phyloP scores from a whole-genome alignment of 2,797 vertebrate genomes.

The Sebastes dallii region DNA sequence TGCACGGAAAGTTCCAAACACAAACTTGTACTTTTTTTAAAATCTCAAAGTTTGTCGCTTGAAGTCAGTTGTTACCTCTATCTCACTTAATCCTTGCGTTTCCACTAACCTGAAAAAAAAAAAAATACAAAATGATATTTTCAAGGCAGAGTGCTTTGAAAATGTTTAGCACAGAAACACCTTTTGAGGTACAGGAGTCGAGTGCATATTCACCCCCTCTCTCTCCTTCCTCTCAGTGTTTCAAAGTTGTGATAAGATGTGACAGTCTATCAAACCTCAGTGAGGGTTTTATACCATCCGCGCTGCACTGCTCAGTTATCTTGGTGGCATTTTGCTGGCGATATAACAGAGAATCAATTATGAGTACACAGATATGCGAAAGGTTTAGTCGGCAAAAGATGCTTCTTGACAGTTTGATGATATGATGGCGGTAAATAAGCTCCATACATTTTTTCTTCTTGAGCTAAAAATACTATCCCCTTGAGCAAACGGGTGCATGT shows the following conservation, averaged over 20 bases:
- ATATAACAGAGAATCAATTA: conserved; percentile 87
- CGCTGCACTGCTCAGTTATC: conserved; percentile 75
- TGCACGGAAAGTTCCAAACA: conserved; percentile 57
- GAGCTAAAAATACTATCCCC: conserved; percentile 76
- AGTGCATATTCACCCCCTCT: conserved; percentile 61
- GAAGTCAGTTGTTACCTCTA: conserved; percentile 64
- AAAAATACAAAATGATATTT: conserved; percentile 69
- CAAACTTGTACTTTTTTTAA: conserved; percentile 52
- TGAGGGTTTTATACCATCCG: conserved; percentile 73
- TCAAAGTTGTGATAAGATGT: conserved; percentile 83
- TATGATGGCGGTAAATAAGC: conserved; percentile 80
- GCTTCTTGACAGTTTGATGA: conserved; percentile 81
- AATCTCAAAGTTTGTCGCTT: conserved; percentile 69
- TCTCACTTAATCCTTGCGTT: conserved; percentile 66
- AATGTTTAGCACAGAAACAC: conserved; percentile 73
- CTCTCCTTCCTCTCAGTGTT: conserved; percentile 67
- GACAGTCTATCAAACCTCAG: conserved; percentile 81
- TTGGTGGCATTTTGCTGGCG: conserved; percentile 76
- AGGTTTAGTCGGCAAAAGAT: conserved; percentile 80
- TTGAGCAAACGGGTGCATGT: conserved; percentile 74
- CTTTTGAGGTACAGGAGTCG: conserved; percentile 70
- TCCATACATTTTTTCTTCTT: conserved; percentile 42
- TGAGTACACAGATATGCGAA: conserved; percentile 80
- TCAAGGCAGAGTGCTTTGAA: conserved; percentile 71
- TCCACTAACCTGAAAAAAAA: conserved; percentile 54